Percentiles rank a stretch among this genome's conserved stretches.
Evolutionary conservation across 1,140 invertebrate genomes (phyloP).

Genomic region (Homalodisca vitripennis): DNA sequence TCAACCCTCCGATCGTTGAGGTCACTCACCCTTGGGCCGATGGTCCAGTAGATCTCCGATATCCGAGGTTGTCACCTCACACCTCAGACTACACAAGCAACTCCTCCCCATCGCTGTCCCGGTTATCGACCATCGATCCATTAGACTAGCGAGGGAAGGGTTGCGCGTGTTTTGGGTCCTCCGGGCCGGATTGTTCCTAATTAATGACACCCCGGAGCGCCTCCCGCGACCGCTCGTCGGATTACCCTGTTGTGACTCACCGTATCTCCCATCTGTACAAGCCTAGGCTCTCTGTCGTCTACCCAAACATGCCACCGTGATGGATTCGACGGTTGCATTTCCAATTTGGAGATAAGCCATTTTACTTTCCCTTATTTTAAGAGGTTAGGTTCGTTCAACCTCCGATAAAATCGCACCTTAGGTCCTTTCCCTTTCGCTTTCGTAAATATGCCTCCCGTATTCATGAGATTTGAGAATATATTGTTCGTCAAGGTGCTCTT

Average conservation of each 20-base stretch:
- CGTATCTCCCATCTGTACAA: conserved; percentile 8
- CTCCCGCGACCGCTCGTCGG: neutral
- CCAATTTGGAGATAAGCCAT: conserved; percentile 8
- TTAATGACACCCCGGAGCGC: conserved; percentile 8
- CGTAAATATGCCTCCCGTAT: neutral
- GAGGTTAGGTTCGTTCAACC: conserved; percentile 9
- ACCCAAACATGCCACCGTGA: conserved; percentile 7
- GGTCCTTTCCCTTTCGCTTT: neutral
- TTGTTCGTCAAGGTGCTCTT: neutral
- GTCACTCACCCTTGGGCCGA: too few relatives aligned
- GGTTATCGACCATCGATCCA: conserved; percentile 5
- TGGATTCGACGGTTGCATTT: conserved; percentile 15
- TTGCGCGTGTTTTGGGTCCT: conserved; percentile 7
- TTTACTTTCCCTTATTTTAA: conserved; percentile 18
- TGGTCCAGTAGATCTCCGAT: too few relatives aligned
- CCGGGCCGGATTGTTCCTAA: conserved; percentile 11
- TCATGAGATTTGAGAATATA: conserved; percentile 3
- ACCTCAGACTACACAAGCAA: too few relatives aligned
- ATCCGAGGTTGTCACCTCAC: too few relatives aligned
- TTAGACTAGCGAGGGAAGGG: conserved; percentile 8
- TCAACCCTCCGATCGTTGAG: too few relatives aligned
- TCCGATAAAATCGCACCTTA: neutral
- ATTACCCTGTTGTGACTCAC: conserved; percentile 12
- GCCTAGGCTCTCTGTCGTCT: conserved; percentile 10
- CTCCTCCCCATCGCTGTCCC: conserved; percentile 10